Base-by-base conservation (phyloP, 2,888 invertebrate genomes). In the Eupithecia insigniata region DNA sequence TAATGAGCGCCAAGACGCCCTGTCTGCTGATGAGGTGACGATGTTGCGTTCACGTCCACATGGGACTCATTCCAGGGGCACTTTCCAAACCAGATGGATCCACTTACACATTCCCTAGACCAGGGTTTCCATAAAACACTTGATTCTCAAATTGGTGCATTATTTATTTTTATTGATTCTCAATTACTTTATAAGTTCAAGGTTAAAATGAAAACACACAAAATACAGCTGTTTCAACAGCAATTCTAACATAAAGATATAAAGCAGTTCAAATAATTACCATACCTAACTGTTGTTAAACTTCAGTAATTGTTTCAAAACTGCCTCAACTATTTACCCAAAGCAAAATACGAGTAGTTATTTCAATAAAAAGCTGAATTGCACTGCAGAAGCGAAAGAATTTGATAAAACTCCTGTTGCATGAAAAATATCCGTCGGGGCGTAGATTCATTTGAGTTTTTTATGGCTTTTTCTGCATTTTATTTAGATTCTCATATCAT, bases 321-420 rank as follows among this genome's bases (percentile, higher is more conserved):
- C 77, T 73, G 76, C 72, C 71, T 73, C 73, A 78, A 78, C 79
- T 79, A 78, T 76, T 76, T 78, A 62, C 14, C 32, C 62, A 62
- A 62, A 62, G 34, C 62, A 62, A 62, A 62, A n/a, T n/a, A n/a
- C n/a, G n/a, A n/a, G n/a, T 62, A n/a, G 30, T 62, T 62, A 62
- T 34, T 62, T 67, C 70, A 75, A 77, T 76, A 76, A 76, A 79
- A 78, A 73, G 28, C 73, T 75, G 22, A 70, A 74, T 66, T 64
- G 55, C 22, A 39, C 71, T 58, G 55, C 62, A 14, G 70, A 58
- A 66, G 66, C 34, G 65, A 64, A 74, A 64, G 76, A 75, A 77
- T 77, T 76, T 72, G 73, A 75, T 78, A 72, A 74, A 77, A 76
- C 70, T 58, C 55, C 66, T 73, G 73, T 70, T 75, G 70, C 70